phyloP scores from a whole-genome alignment of 2,888 invertebrate genomes.

The Agonopterix subpropinquella region DNA sequence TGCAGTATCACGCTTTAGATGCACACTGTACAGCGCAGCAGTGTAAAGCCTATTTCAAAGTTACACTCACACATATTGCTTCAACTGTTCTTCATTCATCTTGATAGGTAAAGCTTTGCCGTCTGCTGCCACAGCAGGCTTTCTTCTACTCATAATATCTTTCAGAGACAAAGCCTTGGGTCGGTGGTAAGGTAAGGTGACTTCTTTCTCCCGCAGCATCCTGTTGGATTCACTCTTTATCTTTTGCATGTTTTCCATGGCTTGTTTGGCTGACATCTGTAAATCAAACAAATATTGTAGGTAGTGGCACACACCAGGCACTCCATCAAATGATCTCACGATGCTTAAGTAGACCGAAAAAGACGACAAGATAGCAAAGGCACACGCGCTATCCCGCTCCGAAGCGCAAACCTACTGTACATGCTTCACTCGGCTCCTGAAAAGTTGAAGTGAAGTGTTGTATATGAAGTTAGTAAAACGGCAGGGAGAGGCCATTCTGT shows the following conservation, averaged over 20 bases:
- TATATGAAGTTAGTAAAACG: too few species aligned
- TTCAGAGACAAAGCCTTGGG: constrained; percentile 86
- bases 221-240: constrained; percentile 91
- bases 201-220: constrained; percentile 82
- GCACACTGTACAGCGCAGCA: background rate
- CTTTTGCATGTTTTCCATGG: constrained; percentile 81
- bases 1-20: background rate
- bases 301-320: constrained; percentile 20
- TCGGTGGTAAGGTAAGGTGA: constrained; percentile 90
- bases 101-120: constrained; percentile 71
- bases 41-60: constrained; percentile 1
- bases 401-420: too few species aligned
- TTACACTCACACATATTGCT: constrained; percentile 79
- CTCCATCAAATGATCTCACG: too few species aligned
- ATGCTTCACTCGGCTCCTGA: too few species aligned
- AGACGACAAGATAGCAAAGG: too few species aligned
- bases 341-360: too few species aligned
- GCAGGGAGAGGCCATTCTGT: too few species aligned
- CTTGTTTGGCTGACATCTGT: constrained; percentile 80
- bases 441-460: too few species aligned
- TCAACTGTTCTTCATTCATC: constrained; percentile 80
- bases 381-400: too few species aligned
- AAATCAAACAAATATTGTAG: constrained; percentile 5
- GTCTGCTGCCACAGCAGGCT: constrained; percentile 47
- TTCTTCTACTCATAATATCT: constrained; percentile 80